These are phyloP conservation scores for Ceratina australensis DNA, from an alignment of 1,140 invertebrate species.

Conservation along the genomic window DNA sequence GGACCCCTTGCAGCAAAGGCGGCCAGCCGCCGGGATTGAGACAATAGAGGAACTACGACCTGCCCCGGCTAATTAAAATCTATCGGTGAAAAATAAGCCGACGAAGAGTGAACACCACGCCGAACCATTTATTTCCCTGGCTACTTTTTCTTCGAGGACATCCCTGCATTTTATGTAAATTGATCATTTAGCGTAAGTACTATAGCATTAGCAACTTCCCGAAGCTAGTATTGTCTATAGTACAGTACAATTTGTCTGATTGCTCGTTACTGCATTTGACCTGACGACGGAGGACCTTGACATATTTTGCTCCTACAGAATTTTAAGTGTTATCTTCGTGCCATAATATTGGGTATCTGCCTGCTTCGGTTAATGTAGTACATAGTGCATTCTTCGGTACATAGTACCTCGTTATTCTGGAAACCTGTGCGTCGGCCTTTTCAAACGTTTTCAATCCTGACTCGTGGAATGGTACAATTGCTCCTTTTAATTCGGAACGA, in stretches of 20 bases:
- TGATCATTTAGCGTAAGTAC: no score
- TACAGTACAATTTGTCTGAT: no score
- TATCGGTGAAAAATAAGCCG: slow-evolving; percentile 17
- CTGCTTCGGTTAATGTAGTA: background rate
- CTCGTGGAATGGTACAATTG: slow-evolving; percentile 27
- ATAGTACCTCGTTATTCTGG: background rate
- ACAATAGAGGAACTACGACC: slow-evolving; percentile 32
- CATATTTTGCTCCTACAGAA: background rate
- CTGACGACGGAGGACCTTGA: background rate
- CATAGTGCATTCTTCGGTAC: background rate
- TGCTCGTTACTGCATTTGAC: no score
- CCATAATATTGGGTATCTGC: slow-evolving; percentile 56
- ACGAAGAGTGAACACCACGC: background rate
- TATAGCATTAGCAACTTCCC: no score
- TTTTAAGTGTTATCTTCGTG: slow-evolving; percentile 11
- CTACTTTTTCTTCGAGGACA: no score
- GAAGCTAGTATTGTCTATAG: no score
- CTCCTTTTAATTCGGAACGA: slow-evolving; percentile 44
- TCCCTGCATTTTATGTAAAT: no score
- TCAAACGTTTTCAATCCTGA: background rate
- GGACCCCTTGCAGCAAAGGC: slow-evolving; percentile 11
- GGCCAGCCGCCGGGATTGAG: slow-evolving; percentile 26
- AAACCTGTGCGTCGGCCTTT: background rate
- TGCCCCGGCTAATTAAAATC: slow-evolving; percentile 41
- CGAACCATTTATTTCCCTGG: no score